Conservation (phyloP, 92 coral and sea anemone species). For the Isaurus tuberculatus region DNA sequence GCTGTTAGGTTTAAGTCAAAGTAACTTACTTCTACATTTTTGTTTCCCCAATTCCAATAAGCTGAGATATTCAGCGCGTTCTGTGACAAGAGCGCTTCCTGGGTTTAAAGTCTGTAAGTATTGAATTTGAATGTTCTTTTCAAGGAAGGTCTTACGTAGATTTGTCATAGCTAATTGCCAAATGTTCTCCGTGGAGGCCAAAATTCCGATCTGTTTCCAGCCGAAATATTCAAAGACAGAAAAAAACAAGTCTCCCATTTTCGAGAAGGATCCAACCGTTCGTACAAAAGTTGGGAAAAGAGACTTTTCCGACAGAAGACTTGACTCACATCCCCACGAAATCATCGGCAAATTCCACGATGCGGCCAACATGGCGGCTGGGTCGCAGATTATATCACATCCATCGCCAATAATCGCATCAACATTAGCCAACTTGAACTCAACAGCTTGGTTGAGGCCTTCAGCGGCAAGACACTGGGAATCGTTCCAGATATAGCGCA, state of each 20-base stretch:
- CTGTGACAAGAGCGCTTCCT: constrained; percentile 82
- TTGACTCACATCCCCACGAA: constrained; percentile 90
- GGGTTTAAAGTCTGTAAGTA: constrained; percentile 83
- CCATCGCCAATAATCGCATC: constrained; percentile 89
- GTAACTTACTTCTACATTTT: constrained; percentile 74
- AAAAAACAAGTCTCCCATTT: constrained; percentile 77
- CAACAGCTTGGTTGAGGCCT: constrained; percentile 86
- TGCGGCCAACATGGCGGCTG: constrained; percentile 83
- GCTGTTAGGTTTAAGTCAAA: no score
- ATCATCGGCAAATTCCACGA: constrained; percentile 88
- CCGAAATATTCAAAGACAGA: constrained; percentile 74
- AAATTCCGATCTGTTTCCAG: constrained; percentile 83
- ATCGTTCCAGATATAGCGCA: constrained; percentile 83
- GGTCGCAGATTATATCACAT: constrained; percentile 83
- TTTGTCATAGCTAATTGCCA: constrained; percentile 60
- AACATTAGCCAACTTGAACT: constrained; percentile 75
- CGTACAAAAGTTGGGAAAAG: constrained; percentile 78
- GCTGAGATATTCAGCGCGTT: constrained; percentile 80
- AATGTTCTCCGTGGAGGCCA: constrained; percentile 85
- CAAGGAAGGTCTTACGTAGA: constrained; percentile 66
- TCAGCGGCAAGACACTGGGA: constrained; percentile 83
- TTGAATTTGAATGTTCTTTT: constrained; percentile 69
- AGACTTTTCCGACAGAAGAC: constrained; percentile 78
- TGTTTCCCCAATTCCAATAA: constrained; percentile 72
- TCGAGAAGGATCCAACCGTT: constrained; percentile 83